Evolutionary conservation across 2,113 vertebrate genomes (phyloP).

Genomic region (Laticauda colubrina): DNA sequence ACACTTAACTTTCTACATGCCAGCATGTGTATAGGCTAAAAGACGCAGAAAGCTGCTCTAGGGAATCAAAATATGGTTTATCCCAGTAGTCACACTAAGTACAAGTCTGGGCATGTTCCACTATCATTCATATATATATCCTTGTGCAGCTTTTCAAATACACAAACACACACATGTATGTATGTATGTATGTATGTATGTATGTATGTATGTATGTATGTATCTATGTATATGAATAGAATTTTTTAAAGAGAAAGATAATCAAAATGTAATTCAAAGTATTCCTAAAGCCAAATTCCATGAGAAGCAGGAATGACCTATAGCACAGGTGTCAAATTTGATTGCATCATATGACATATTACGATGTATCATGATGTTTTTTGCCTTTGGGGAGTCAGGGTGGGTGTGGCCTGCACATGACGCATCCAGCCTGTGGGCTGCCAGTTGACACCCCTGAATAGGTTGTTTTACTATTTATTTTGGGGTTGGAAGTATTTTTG

Average conservation of each 20-base stretch:
- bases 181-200: too few relatives aligned
- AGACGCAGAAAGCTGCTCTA: conserved; percentile 61
- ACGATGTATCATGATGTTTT: too few relatives aligned
- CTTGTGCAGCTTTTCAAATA: too few relatives aligned
- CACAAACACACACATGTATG: too few relatives aligned
- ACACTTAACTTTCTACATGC: conserved; percentile 60
- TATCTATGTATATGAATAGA: background rate
- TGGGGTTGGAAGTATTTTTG: background rate
- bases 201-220: too few relatives aligned
- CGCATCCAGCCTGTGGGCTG: too few relatives aligned
- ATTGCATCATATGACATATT: too few relatives aligned
- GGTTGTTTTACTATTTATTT: background rate
- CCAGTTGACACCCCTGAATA: background rate
- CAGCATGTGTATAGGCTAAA: conserved; percentile 68
- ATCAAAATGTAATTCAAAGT: conserved; percentile 59
- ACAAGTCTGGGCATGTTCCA: conserved; percentile 60
- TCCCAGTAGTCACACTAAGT: conserved; percentile 63
- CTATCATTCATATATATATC: background rate
- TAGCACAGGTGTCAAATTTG: too few relatives aligned
- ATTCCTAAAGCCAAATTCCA: conserved; percentile 59
- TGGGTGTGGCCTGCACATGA: too few relatives aligned
- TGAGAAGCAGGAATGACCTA: background rate
- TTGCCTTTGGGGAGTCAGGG: too few relatives aligned
- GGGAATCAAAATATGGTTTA: conserved; percentile 68
- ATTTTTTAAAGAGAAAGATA: conserved; percentile 49